Percentiles rank a stretch among this genome's conserved stretches.
phyloP scores from a whole-genome alignment of 2,888 invertebrate genomes.

The Philaethria dido region DNA sequence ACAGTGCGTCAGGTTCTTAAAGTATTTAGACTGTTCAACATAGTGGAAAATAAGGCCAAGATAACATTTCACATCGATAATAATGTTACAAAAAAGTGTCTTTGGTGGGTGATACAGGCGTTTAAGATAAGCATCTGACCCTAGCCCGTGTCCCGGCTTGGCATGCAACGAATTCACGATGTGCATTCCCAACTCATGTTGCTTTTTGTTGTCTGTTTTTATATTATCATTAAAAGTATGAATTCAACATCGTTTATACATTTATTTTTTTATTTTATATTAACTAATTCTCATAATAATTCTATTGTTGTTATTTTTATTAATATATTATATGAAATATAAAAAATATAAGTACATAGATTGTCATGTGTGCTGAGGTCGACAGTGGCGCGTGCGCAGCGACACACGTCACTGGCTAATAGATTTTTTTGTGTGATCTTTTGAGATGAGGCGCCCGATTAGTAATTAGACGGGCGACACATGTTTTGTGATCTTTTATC shows the following conservation, averaged over 20 bases:
- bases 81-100: slow-evolving; percentile 81
- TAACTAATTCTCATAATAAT: neutral
- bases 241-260: slow-evolving; percentile 38
- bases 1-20: slow-evolving; percentile 38
- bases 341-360: neutral
- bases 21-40: slow-evolving; percentile 44
- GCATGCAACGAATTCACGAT: slow-evolving; percentile 79
- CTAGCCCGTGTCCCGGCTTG: slow-evolving; percentile 67
- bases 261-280: slow-evolving; percentile 30
- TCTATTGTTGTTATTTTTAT: neutral
- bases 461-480: slow-evolving; percentile 81
- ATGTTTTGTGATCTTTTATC: slow-evolving; percentile 76
- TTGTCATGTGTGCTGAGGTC: slow-evolving; percentile 5
- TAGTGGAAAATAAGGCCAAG: slow-evolving; percentile 57
- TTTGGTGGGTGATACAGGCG: slow-evolving; percentile 81
- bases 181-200: slow-evolving; percentile 67
- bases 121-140: slow-evolving; percentile 83
- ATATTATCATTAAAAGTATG: slow-evolving; percentile 56
- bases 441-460: slow-evolving; percentile 75
- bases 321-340: neutral
- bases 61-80: slow-evolving; percentile 72
- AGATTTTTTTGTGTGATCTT: slow-evolving; percentile 71
- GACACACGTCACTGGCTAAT: slow-evolving; percentile 65
- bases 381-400: slow-evolving; percentile 60
- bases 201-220: slow-evolving; percentile 50